Base-by-base conservation (phyloP, 2,888 invertebrate genomes). In the Meiosimyza platycephala region DNA sequence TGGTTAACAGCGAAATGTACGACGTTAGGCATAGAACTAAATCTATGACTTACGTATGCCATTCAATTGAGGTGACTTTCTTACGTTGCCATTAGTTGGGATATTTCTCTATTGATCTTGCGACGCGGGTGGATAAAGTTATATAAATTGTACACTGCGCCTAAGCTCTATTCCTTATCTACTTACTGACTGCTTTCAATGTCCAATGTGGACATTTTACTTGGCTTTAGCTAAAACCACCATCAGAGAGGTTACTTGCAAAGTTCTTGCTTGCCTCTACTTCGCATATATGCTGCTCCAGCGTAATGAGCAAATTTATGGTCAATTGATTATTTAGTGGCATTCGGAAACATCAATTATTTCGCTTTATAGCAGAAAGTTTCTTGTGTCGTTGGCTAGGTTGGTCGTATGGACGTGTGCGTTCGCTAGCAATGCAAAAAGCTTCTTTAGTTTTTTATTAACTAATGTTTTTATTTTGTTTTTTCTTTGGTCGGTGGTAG, bases 281-380 rank as follows among this genome's bases (percentile, higher is more conserved):
- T 40, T 6, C 40, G 2, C 28, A 4, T 28, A 28, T 28, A 3
- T 40, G 40, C 40, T 40, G 40, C 40, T 40, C 40, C 40, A 40
- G 40, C 40, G 40, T 40, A 40, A 40, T 40, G 85, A 85, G 84
- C 83, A 84, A 85, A 85, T 85, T 85, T 85, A 85, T 85, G 85
- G 84, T 80, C 85, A 85, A 85, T 85, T 85, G 85, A 85, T 85
- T 85, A 85, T 85, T 85, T 85, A 85, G 84, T 85, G 85, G 84
- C 85, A 84, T 82, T 85, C 83, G 84, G 84, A 83, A 84, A 85
- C 85, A 85, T 85, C 85, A 85, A 85, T 85, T 85, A 85, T 79
- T 79, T 47, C 54, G 78, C 68, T 60, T n/a, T 47, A 66, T 71
- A 66, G 40, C 60, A 60, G 28, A 52, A 52, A 60, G 57, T 57